A percentile compares a stretch with the other conserved stretches of the same genome.
These are phyloP conservation scores for Caranx melampygus DNA, from an alignment of 2,113 vertebrate genomes.

Conservation along the genomic window DNA sequence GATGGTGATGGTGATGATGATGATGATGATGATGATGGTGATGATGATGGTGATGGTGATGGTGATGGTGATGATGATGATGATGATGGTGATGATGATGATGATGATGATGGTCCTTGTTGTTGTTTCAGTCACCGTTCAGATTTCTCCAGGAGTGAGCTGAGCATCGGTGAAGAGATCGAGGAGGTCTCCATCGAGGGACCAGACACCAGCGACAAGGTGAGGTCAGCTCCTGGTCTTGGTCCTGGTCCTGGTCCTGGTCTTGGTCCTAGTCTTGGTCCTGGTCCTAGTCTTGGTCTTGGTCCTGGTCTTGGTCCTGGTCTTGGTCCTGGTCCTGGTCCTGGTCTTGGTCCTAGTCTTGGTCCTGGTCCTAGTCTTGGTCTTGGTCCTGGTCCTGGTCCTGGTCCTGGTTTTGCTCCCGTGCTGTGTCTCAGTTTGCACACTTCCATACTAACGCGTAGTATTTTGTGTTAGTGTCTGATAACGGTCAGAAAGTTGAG, in stretches of 20 bases:
- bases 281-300: too few relatives aligned
- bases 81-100: background rate
- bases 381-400: too few relatives aligned
- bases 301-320: background rate
- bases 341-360: too few relatives aligned
- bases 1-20: background rate
- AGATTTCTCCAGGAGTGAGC: conserved; percentile 88
- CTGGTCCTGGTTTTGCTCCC: too few relatives aligned
- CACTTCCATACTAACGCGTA: too few relatives aligned
- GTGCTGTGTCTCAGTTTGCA: too few relatives aligned
- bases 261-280: too few relatives aligned
- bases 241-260: background rate
- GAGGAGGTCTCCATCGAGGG: conserved; percentile 91
- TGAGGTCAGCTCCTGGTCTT: conserved; percentile 45
- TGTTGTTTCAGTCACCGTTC: conserved; percentile 86
- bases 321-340: too few relatives aligned
- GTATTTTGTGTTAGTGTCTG: too few relatives aligned
- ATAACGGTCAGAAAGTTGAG: too few relatives aligned
- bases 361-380: background rate
- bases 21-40: too few relatives aligned
- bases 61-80: too few relatives aligned
- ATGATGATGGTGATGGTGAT: background rate
- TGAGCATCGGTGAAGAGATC: conserved; percentile 94
- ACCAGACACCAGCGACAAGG: conserved; percentile 89
- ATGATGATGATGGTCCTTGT: background rate